Evolutionary conservation across 2,797 vertebrate species (phyloP).

Genomic region (Myotis pilosus): DNA sequence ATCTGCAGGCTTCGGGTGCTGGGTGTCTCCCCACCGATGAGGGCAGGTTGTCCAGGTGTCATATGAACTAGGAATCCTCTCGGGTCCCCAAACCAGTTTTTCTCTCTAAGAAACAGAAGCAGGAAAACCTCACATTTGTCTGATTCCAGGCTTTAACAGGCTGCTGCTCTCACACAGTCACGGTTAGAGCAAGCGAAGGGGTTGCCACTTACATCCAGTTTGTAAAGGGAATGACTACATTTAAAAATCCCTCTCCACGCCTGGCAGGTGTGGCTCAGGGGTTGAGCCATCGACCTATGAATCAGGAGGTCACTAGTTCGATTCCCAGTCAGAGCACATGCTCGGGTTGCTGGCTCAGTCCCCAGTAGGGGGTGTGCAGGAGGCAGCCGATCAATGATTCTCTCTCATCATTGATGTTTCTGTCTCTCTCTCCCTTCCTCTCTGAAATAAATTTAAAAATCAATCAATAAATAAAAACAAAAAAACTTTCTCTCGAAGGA

Average conservation of each 20-base stretch:
- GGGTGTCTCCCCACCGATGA: background rate
- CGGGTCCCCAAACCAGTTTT: background rate
- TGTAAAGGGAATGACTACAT: conserved; percentile 43
- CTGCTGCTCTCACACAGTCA: background rate
- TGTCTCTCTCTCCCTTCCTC: background rate
- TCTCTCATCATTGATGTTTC: background rate
- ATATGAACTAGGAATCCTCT: background rate
- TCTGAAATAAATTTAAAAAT: background rate
- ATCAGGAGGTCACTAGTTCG: background rate
- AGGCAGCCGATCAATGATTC: background rate
- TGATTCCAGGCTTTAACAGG: too few relatives aligned
- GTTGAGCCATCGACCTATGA: background rate
- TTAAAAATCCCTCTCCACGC: conserved; percentile 48
- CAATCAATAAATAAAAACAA: too few relatives aligned
- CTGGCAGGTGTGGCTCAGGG: background rate
- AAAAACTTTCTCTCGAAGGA: conserved; percentile 55
- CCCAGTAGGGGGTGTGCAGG: background rate
- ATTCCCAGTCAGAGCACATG: background rate
- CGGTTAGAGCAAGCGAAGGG: background rate
- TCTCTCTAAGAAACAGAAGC: background rate
- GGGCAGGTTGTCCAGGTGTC: background rate
- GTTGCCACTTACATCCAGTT: background rate
- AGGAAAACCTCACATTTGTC: background rate
- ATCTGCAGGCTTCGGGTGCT: background rate
- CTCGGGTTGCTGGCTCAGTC: background rate